Evolutionary conservation across 2,888 invertebrate genomes (phyloP).

Genomic region (Hipparchia sbordonii): DNA sequence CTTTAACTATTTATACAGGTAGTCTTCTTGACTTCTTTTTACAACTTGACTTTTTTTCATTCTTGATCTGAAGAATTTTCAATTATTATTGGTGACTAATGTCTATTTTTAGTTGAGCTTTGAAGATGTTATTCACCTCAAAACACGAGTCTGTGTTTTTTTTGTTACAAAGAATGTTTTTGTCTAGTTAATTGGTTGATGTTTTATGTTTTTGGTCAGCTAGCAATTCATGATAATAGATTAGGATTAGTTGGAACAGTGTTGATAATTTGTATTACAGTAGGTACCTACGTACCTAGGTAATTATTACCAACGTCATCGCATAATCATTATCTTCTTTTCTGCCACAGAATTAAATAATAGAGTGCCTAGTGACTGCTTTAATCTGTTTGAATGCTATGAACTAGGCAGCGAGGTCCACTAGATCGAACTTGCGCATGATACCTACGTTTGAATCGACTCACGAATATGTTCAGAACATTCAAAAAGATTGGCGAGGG

Average conservation of each 20-base stretch:
- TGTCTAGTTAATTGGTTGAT: background rate
- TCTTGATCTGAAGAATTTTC: background rate
- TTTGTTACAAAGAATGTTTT: conserved; percentile 8
- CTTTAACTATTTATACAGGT: background rate
- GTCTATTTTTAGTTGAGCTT: background rate
- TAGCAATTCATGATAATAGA: background rate
- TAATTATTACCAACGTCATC: background rate
- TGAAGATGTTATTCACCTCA: conserved; percentile 30
- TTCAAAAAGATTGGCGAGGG: too few species aligned
- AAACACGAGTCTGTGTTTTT: background rate
- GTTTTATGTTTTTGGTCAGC: background rate
- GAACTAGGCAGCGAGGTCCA: too few species aligned
- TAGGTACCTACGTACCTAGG: background rate
- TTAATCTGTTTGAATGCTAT: too few species aligned
- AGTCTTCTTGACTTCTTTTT: background rate
- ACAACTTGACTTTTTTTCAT: background rate
- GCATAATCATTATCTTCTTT: background rate
- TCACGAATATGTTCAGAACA: too few species aligned
- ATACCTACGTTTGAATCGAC: too few species aligned
- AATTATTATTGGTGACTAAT: background rate
- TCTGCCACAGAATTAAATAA: too few species aligned
- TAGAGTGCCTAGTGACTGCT: too few species aligned
- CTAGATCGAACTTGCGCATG: too few species aligned
- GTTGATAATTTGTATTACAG: background rate
- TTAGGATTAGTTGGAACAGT: background rate